phyloP scores from a whole-genome alignment of 1,140 invertebrate genomes.

The Microvelia longipes region DNA sequence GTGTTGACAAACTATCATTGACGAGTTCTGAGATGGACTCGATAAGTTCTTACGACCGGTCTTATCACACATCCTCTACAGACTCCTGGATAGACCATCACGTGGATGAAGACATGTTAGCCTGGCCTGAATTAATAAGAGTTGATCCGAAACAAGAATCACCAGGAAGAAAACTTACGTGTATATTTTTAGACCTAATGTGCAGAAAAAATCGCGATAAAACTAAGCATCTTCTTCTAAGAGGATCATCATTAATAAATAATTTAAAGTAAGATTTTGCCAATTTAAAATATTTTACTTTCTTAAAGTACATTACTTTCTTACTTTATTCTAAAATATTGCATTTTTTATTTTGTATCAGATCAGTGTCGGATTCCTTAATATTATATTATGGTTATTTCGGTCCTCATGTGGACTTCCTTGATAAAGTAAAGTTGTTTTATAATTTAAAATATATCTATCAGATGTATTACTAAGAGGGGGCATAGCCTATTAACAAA shows the following conservation, averaged over 20 bases:
- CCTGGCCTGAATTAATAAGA: too few species aligned
- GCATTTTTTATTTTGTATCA: neutral
- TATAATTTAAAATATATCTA: too few species aligned
- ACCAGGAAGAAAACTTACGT: neutral
- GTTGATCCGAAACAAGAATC: too few species aligned
- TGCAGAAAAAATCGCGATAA: neutral
- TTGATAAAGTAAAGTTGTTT: neutral
- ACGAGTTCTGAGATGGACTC: too few species aligned
- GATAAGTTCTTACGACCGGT: too few species aligned
- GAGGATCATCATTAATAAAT: neutral
- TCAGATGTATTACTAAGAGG: too few species aligned
- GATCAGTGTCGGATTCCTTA: neutral
- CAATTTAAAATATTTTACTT: neutral
- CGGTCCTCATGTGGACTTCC: neutral
- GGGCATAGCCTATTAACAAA: too few species aligned
- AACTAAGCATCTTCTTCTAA: neutral
- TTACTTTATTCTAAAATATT: neutral
- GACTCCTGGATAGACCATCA: too few species aligned
- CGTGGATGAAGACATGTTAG: too few species aligned
- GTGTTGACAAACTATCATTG: too few species aligned
- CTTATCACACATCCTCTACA: too few species aligned
- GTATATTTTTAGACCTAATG: neutral
- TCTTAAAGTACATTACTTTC: neutral
- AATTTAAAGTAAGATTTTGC: neutral
- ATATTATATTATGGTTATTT: neutral